Base-by-base conservation (phyloP, 2,797 vertebrate genomes). In the Psittacula derbiana region DNA sequence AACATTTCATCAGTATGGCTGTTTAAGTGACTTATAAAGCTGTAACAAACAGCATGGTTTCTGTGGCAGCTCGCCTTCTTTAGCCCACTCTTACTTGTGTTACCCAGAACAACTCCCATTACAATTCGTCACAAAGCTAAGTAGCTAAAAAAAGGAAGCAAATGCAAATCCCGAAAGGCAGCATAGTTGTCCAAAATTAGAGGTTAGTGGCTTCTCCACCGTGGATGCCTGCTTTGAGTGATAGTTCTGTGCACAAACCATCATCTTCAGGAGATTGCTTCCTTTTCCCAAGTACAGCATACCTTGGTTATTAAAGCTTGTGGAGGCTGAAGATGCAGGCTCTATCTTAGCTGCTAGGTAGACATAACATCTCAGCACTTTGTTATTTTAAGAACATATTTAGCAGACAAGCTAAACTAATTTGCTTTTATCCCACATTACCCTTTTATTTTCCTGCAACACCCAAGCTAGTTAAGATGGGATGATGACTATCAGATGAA, bases 31-130 rank as follows among this genome's bases (percentile, higher is more conserved):
- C 74, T 90, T 82, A 85, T 46, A 91, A 90, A 87, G 71, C 92
- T 96, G 78, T 80, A 89, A 88, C 64, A 92, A 96, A 52, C 90
- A 82, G 52, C 74, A 70, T 66, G 50, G 75, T 93, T 95, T 95
- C 62, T 84, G 38, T 53, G 79, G 74, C 88, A 93, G 36, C 60
- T 91, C 0, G 14, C 73, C 80, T 82, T 58, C 76, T 80, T 76
- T 58, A 92, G 80, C 88, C 80, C 71, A 76, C 88, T 95, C 83
- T 76, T 27, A 13, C 27, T 75, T 28, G 16, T 0, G 0, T 81
- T 95, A 57, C 38, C 30, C 88, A 74, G 70, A 94, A 92, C 50
- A 82, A 11, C 60, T 90, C 24, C 66, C 57, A 36, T 84, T 94
- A 21, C 64, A 85, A 80, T 94, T 94, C 57, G 71, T 92, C 90